Evolutionary conservation across 2,888 invertebrate species (phyloP).

Genomic region (Mycalesis mineus): DNA sequence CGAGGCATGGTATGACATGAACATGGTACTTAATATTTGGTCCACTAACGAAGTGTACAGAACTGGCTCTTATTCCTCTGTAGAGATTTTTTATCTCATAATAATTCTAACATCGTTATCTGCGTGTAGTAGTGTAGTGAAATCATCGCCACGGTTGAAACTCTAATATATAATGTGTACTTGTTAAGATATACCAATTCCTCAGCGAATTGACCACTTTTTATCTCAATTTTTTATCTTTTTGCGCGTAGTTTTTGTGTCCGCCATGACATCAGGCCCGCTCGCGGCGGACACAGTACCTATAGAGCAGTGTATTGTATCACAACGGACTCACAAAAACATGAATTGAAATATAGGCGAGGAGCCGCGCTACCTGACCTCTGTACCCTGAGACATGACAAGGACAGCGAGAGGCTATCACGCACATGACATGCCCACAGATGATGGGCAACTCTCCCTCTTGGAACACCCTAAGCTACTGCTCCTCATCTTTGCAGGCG

Average conservation of each 20-base stretch:
- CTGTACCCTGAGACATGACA: no score
- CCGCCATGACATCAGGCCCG: conserved; percentile 34
- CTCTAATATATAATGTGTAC: conserved; percentile 18
- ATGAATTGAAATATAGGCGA: neutral
- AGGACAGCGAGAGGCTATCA: no score
- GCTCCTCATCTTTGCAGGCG: no score
- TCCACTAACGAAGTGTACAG: no score
- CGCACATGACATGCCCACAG: no score
- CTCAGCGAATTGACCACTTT: conserved; percentile 19
- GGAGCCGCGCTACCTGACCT: neutral
- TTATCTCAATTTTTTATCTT: conserved; percentile 7
- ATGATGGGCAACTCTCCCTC: no score
- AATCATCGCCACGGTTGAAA: neutral
- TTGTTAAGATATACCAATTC: conserved; percentile 28
- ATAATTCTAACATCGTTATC: no score
- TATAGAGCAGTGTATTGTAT: neutral
- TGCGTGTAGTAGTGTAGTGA: neutral
- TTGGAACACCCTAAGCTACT: no score
- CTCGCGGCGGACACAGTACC: conserved; percentile 23
- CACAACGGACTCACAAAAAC: neutral
- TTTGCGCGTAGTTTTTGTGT: conserved; percentile 26
- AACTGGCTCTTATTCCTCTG: no score
- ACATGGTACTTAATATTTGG: no score
- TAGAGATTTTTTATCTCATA: no score
- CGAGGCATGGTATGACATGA: no score